Base-by-base conservation (phyloP, 2,797 vertebrate genomes). In the Cossypha niveicapilla region DNA sequence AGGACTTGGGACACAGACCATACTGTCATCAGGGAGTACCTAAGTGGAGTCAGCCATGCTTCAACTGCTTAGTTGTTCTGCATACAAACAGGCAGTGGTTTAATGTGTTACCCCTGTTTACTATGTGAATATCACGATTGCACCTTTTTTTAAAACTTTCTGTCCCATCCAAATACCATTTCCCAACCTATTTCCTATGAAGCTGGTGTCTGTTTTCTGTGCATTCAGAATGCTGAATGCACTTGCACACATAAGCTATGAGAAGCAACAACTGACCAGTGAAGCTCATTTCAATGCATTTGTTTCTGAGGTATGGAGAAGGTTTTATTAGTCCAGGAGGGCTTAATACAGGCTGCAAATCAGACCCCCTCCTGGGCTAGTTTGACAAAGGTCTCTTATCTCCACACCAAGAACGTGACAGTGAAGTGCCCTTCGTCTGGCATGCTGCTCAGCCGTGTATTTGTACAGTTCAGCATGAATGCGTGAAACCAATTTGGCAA, bases 401-500 rank as follows among this genome's bases (percentile, higher is more conserved):
- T 97, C 95, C 96, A 95, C 60, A 94, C 85, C 67, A 66, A 63
- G 77, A 86, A 82, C 0, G 2, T 53, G 92, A 47, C 86, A 60
- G 90, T 93, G 84, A 92, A 94, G 88, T 4, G 44, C 80, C 90
- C 93, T 93, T 95, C 39, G 22, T 91, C 94, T 95, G 94, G 91
- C 77, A 42, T 93, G 47, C 92, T 28, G 77, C 86, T 93, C 73
- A 90, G 91, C 79, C 4, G 18, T 41, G 76, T 66, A 65, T 86
- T 78, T 95, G 91, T 84, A 88, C 74, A 95, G 96, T 93, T 95
- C 79, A 94, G 87, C 88, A 91, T 45, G 61, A 93, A 71, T 35
- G 75, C 28, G 86, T 79, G 91, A 97, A 95, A 97, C 93, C 93
- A 76, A 72, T 96, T 95, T 97, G 98, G 97, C 97, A 97, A 97